Base-by-base conservation (phyloP, 2,797 vertebrate species). In the Melanotaenia trifasciata region DNA sequence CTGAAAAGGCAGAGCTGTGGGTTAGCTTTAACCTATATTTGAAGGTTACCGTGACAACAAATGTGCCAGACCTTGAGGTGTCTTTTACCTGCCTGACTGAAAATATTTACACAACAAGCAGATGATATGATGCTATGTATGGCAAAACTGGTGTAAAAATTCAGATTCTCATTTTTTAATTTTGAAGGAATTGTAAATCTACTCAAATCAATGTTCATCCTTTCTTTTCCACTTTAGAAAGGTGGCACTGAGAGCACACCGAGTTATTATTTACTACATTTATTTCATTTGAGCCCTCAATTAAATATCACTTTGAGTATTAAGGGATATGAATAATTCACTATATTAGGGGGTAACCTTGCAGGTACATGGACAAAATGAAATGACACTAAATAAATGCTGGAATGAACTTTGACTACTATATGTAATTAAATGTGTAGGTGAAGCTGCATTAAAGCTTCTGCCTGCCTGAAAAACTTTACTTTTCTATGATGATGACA, bases 1-100 rank as follows among this genome's bases (percentile, higher is more conserved):
- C 43, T 65, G 65, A 87, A 63, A 79, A 78, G 76, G 70, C 69
- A 75, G 71, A 77, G 16, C 33, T 63, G 38, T n/a, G 26, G 51
- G 28, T 33, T 51, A 20, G 56, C 1, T 45, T 18, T 53, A 20
- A 76, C 54, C 1, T 13, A 22, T 56, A 33, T 28, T 30, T 57
- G 43, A 70, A 64, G 20, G 74, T 71, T 58, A 69, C 68, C 66
- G 71, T 79, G 61, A 43, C 61, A 75, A 61, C 61, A 53, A 70
- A 75, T 28, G 38, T 50, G 24, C 35, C 9, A 14, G 1, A 53
- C 28, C 26, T 47, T 57, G 4, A 74, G 4, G 36, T 56, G 26
- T 56, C 38, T 50, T 66, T 24, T 16, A 56, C 24, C 0, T 20
- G 60, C 4, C 20, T 24, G 20, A 35, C 54, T 32, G 11, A 61